Evolutionary conservation across 2,888 invertebrate species (phyloP).

Genomic region (Harpalus rufipes): DNA sequence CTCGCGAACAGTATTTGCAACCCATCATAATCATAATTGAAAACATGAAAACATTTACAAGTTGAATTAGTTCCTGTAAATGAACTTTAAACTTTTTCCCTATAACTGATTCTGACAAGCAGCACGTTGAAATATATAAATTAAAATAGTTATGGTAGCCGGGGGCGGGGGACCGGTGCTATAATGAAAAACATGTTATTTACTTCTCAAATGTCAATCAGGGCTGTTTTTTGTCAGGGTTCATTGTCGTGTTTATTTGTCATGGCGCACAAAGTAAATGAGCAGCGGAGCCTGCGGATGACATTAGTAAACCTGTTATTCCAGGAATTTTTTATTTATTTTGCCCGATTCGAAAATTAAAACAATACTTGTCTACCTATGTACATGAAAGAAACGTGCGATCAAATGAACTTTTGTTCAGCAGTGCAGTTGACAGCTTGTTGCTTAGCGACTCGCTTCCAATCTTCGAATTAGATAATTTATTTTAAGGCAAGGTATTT

Average conservation of each 20-base stretch:
- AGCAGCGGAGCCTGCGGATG: constrained; percentile 37
- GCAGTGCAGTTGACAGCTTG: neutral
- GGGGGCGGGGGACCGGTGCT: neutral
- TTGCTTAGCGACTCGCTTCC: neutral
- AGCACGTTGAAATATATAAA: constrained; percentile 53
- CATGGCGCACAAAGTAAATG: constrained; percentile 59
- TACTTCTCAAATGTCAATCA: constrained; percentile 65
- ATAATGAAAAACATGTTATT: constrained; percentile 66
- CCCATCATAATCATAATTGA: constrained; percentile 2
- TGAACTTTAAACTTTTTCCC: constrained; percentile 44
- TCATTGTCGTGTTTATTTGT: constrained; percentile 56
- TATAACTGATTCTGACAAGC: constrained; percentile 49
- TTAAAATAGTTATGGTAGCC: constrained; percentile 61
- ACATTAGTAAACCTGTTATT: constrained; percentile 58
- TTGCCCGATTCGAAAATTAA: constrained; percentile 27
- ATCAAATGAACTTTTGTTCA: constrained; percentile 23
- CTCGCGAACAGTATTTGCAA: neutral
- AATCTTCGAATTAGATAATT: constrained; percentile 5
- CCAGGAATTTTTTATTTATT: constrained; percentile 48
- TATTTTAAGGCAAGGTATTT: neutral
- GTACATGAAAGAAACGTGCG: constrained; percentile 8
- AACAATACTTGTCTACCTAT: constrained; percentile 46
- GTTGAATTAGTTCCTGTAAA: constrained; percentile 1
- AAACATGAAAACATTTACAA: constrained; percentile 13
- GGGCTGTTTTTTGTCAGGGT: constrained; percentile 39